Evolutionary conservation across 1,140 invertebrate genomes (phyloP).

Genomic region (Adoxophyes honmai): DNA sequence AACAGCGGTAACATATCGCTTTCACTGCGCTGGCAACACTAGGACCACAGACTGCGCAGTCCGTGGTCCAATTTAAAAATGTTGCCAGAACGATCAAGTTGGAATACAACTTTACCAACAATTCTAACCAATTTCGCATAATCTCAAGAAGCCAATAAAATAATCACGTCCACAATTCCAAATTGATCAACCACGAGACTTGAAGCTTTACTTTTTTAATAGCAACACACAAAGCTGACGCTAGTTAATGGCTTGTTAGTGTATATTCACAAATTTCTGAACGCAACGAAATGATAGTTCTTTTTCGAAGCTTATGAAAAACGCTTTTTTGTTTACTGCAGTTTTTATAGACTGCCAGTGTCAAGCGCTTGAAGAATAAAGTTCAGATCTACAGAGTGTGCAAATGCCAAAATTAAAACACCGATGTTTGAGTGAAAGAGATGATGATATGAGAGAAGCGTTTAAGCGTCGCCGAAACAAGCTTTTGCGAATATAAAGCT

Average conservation of each 20-base stretch:
- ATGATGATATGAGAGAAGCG: conserved; percentile 61
- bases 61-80: conserved; percentile 24
- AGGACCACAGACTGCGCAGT: conserved; percentile 11
- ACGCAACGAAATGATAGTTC: conserved; percentile 28
- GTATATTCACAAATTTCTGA: conserved; percentile 56
- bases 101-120: conserved; percentile 50
- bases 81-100: conserved; percentile 71
- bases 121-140: conserved; percentile 21
- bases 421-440: conserved; percentile 2
- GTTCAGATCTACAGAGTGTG: conserved; percentile 4
- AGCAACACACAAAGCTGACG: conserved; percentile 64
- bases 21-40: conserved; percentile 63
- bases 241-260: conserved; percentile 68
- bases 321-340: background rate
- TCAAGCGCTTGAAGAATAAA: background rate
- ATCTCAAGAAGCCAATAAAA: conserved; percentile 59
- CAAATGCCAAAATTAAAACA: conserved; percentile 2
- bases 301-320: conserved; percentile 16
- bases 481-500: conserved; percentile 44
- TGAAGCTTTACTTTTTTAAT: conserved; percentile 33
- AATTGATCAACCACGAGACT: conserved; percentile 65
- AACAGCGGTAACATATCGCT: conserved; percentile 41
- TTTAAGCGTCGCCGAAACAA: conserved; percentile 46
- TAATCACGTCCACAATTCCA: conserved; percentile 67
- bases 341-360: conserved; percentile 8